phyloP scores from a whole-genome alignment of 2,888 invertebrate species.

The Pediacus dermestoides region DNA sequence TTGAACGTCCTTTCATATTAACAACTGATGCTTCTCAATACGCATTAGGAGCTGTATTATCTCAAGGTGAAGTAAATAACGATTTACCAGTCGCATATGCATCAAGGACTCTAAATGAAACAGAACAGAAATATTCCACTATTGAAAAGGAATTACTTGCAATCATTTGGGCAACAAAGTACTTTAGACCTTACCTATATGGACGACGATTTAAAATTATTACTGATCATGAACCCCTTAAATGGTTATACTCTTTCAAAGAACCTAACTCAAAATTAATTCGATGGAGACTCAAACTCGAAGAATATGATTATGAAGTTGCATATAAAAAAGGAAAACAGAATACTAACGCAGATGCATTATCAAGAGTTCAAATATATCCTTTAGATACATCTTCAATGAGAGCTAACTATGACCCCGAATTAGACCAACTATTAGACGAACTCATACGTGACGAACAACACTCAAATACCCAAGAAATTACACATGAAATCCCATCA shows the following conservation, averaged over 20 bases:
- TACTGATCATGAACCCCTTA: slow-evolving; percentile 38
- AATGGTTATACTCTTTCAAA: slow-evolving; percentile 28
- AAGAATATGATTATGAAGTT: slow-evolving; percentile 35
- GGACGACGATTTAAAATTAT: slow-evolving; percentile 33
- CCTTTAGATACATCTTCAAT: slow-evolving; percentile 3
- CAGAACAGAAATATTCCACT: slow-evolving; percentile 22
- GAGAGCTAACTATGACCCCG: neutral
- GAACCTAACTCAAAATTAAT: slow-evolving; percentile 31
- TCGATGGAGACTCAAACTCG: slow-evolving; percentile 34
- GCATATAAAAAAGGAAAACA: slow-evolving; percentile 27
- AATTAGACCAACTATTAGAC: slow-evolving; percentile 6
- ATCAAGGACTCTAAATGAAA: slow-evolving; percentile 21
- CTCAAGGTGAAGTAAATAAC: slow-evolving; percentile 18
- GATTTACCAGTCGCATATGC: slow-evolving; percentile 28
- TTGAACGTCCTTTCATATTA: slow-evolving; percentile 22
- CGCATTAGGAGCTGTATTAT: slow-evolving; percentile 26
- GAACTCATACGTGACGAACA: slow-evolving; percentile 9
- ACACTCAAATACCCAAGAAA: slow-evolving; percentile 11
- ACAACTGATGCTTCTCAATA: slow-evolving; percentile 28
- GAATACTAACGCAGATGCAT: slow-evolving; percentile 24
- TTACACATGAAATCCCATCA: slow-evolving; percentile 6
- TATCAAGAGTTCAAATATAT: slow-evolving; percentile 15
- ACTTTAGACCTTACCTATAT: slow-evolving; percentile 20
- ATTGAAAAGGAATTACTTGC: slow-evolving; percentile 30
- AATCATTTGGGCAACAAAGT: slow-evolving; percentile 22